Evolutionary conservation across 2,113 vertebrate genomes (phyloP).

Genomic region (Hystrix cristata): DNA sequence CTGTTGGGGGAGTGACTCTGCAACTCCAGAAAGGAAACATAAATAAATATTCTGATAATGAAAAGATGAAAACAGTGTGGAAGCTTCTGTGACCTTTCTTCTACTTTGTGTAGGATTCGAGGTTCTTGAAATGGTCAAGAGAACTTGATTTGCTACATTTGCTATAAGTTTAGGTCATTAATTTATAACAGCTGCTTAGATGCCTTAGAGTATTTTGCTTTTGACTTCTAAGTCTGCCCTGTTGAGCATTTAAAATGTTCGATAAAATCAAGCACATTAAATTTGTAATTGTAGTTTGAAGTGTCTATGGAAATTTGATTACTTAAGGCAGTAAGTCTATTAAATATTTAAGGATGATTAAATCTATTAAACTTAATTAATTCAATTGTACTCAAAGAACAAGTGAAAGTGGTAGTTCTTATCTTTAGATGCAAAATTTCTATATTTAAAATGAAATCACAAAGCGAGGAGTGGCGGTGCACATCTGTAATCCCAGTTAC

Average conservation of each 20-base stretch:
- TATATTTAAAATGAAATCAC: constrained; percentile 49
- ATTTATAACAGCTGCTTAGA: constrained; percentile 36
- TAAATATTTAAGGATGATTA: constrained; percentile 53
- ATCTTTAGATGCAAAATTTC: constrained; percentile 49
- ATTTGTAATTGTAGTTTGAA: constrained; percentile 66
- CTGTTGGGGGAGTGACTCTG: constrained; percentile 32
- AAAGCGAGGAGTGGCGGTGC: neutral
- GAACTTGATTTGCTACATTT: constrained; percentile 48
- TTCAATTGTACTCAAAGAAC: constrained; percentile 51
- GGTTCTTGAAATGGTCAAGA: constrained; percentile 52
- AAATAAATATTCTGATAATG: neutral
- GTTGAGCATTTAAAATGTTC: constrained; percentile 60
- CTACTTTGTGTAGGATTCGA: constrained; percentile 44
- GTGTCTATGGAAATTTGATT: constrained; percentile 70
- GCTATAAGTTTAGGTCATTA: constrained; percentile 46
- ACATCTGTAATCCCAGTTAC: neutral
- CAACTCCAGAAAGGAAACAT: constrained; percentile 16
- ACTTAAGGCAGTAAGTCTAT: constrained; percentile 61
- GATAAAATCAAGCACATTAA: constrained; percentile 61
- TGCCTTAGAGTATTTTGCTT: constrained; percentile 52
- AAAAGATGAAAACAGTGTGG: neutral
- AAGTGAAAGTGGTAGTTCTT: constrained; percentile 55
- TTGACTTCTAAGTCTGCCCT: constrained; percentile 49
- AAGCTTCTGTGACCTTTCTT: neutral
- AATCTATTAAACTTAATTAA: constrained; percentile 52